These are phyloP conservation scores for Melanotus villosus DNA, from an alignment of 2,888 invertebrate species.

Conservation along the genomic window DNA sequence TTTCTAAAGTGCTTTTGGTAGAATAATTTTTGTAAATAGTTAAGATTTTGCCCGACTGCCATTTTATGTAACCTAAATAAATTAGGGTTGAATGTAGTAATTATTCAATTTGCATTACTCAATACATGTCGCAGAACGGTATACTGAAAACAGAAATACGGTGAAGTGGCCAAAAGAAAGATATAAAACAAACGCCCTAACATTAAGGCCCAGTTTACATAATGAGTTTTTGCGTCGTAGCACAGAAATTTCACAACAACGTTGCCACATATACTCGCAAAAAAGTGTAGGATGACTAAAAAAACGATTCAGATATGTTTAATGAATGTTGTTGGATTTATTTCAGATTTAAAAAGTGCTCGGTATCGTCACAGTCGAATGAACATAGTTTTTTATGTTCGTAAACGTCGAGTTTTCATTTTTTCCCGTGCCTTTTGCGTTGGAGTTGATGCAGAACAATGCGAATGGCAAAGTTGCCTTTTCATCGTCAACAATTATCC, in stretches of 20 bases:
- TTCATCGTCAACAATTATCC: slow-evolving; percentile 29
- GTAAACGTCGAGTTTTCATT: slow-evolving; percentile 1
- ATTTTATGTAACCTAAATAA: no score
- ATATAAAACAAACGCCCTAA: slow-evolving; percentile 4
- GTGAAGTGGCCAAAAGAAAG: neutral
- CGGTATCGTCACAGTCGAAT: neutral
- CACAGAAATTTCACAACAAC: slow-evolving; percentile 1
- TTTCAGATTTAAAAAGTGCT: no score
- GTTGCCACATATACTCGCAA: neutral
- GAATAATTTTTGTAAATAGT: no score
- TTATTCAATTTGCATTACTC: no score
- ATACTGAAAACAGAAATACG: no score
- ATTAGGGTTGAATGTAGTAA: no score
- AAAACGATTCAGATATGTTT: no score
- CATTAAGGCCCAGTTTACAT: slow-evolving; percentile 10
- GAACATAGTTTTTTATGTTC: neutral
- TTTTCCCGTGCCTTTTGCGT: neutral
- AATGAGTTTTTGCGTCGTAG: slow-evolving; percentile 20
- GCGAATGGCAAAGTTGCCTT: slow-evolving; percentile 26
- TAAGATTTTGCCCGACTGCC: no score
- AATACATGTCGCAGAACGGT: no score
- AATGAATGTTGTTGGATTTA: no score
- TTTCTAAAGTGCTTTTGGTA: no score
- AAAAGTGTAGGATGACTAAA: neutral
- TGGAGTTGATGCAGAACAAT: neutral